Evolutionary conservation across 2,888 invertebrate genomes (phyloP).

Genomic region (Ischnura elegans): DNA sequence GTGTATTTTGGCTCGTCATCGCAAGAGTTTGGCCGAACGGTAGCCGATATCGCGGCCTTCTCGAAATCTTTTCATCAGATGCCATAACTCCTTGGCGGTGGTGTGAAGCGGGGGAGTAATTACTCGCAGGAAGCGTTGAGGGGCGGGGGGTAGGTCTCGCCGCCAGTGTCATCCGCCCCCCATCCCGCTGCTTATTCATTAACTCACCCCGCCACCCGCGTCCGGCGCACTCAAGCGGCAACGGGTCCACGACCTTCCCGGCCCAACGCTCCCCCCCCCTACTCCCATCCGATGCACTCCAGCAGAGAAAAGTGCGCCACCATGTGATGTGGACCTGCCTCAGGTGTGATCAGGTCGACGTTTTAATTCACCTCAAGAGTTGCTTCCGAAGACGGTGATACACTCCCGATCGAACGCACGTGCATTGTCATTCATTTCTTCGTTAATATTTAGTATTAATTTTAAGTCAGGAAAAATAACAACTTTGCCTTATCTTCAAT

Average conservation of each 20-base stretch:
- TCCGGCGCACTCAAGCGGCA: conserved; percentile 41
- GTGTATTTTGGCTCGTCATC: background rate
- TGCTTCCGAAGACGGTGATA: too few species aligned
- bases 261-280: background rate
- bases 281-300: background rate
- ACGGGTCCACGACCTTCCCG: conserved; percentile 22
- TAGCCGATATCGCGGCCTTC: background rate
- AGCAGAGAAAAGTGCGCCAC: background rate
- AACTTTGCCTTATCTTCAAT: too few species aligned
- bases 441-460: too few species aligned
- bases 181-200: conserved; percentile 55
- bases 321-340: background rate
- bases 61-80: background rate
- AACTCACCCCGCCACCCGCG: conserved; percentile 51
- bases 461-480: too few species aligned
- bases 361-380: background rate
- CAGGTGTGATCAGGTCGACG: background rate
- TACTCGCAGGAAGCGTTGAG: conserved; percentile 37
- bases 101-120: background rate
- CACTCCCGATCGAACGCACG: too few species aligned
- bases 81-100: background rate
- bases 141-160: background rate
- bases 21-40: background rate
- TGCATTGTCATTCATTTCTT: too few species aligned
- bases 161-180: background rate